phyloP scores from a whole-genome alignment of 2,888 invertebrate genomes.

The Lysandra bellargus region DNA sequence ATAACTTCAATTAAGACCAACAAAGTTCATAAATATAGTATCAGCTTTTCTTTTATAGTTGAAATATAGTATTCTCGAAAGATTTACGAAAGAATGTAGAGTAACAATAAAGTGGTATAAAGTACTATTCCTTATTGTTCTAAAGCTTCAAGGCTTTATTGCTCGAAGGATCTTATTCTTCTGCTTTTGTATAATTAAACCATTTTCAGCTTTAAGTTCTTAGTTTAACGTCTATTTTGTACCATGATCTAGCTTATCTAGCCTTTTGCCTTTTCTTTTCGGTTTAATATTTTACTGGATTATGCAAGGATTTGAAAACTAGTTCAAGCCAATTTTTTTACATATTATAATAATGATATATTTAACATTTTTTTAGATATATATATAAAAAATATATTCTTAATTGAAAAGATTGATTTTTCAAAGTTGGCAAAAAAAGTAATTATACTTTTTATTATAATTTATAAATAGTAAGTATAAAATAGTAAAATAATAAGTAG shows the following conservation, averaged over 20 bases:
- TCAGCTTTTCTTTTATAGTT: not conserved
- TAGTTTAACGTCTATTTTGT: not conserved
- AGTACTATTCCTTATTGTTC: slow-evolving; percentile 46
- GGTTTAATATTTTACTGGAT: not conserved
- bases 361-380: no score
- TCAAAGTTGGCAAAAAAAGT: no score
- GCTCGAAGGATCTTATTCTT: slow-evolving; percentile 58
- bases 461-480: no score
- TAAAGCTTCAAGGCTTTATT: slow-evolving; percentile 66
- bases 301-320: not conserved
- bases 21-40: no score
- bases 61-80: not conserved
- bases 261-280: not conserved
- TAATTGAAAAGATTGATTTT: no score
- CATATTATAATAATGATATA: no score
- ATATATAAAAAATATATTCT: no score
- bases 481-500: no score
- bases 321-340: not conserved
- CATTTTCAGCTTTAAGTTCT: slow-evolving; percentile 2
- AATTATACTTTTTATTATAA: no score
- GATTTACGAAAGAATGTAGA: not conserved
- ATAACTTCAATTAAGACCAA: no score
- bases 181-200: not conserved
- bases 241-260: not conserved
- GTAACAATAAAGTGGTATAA: not conserved